A percentile compares a stretch with the other conserved stretches of the same genome.
These are phyloP conservation scores for Cancer borealis DNA, from an alignment of 2,888 invertebrate genomes.

Conservation along the genomic window DNA sequence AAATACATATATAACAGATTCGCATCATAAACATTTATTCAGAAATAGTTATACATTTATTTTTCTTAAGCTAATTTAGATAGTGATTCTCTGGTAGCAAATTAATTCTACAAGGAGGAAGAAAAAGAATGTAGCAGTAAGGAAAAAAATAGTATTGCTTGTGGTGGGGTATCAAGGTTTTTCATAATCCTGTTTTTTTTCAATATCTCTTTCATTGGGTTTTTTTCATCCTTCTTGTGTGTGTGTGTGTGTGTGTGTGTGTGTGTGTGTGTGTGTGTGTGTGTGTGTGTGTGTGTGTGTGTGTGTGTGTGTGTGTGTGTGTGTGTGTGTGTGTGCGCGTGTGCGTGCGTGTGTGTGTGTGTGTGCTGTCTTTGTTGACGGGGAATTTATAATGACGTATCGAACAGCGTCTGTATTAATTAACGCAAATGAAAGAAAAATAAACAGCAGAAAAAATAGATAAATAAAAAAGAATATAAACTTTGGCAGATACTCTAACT, in stretches of 20 bases:
- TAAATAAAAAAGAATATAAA: too few species aligned
- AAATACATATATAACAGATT: background rate
- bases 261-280: background rate
- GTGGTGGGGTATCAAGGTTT: background rate
- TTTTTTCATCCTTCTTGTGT: background rate
- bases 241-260: background rate
- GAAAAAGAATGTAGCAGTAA: background rate
- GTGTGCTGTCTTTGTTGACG: background rate
- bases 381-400: background rate
- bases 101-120: background rate
- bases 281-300: constrained; percentile 20
- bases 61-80: background rate
- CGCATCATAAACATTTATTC: background rate
- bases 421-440: background rate
- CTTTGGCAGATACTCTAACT: background rate
- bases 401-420: background rate
- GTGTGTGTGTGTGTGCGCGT: background rate
- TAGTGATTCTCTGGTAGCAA: background rate
- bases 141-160: background rate
- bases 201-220: too few species aligned
- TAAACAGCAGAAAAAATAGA: background rate
- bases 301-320: background rate
- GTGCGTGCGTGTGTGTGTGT: background rate
- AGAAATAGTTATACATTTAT: background rate
- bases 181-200: background rate